Evolutionary conservation across 2,888 invertebrate species (phyloP).

Genomic region (Sphecodes monilicornis): DNA sequence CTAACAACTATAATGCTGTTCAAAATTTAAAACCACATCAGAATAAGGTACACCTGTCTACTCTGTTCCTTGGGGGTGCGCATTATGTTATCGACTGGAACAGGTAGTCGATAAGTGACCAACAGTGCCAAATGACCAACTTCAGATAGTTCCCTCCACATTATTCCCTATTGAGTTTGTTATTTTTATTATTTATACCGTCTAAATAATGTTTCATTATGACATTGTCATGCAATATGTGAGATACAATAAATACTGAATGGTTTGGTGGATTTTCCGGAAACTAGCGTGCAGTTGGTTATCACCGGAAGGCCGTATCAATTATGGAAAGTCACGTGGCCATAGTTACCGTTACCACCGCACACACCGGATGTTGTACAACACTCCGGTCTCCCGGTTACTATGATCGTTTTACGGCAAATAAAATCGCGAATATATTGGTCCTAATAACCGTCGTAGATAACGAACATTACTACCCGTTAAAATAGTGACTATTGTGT

Average conservation of each 20-base stretch:
- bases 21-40: background rate
- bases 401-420: background rate
- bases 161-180: background rate
- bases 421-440: background rate
- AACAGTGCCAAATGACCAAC: background rate
- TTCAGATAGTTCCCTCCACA: background rate
- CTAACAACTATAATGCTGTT: background rate
- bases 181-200: background rate
- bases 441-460: background rate
- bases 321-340: constrained; percentile 42
- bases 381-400: background rate
- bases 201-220: too few species aligned
- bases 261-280: background rate
- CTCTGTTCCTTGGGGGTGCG: background rate
- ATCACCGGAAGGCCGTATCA: constrained; percentile 56
- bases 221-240: rapidly evolving
- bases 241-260: background rate
- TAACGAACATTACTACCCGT: background rate
- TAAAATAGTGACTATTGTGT: background rate
- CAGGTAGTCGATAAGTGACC: constrained; percentile 9
- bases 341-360: constrained; percentile 39
- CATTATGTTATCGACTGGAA: constrained; percentile 8
- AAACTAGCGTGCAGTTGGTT: constrained; percentile 24
- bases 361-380: background rate
- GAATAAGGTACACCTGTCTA: background rate